phyloP scores from a whole-genome alignment of 2,113 vertebrate genomes.

The Anas platyrhynchos region DNA sequence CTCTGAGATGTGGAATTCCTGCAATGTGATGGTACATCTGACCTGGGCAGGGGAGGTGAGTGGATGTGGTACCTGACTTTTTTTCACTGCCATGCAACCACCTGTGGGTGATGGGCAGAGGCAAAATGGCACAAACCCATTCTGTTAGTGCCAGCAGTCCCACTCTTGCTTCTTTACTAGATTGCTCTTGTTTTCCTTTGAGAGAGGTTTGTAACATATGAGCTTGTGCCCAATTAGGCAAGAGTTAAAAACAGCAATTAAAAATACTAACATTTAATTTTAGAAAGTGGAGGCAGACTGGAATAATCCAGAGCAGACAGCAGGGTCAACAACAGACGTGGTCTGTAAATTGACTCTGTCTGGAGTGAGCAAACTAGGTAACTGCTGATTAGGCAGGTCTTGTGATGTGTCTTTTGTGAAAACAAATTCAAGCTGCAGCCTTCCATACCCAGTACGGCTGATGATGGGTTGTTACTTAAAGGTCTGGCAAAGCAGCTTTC shows the following conservation, averaged over 20 bases:
- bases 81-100: rapidly evolving
- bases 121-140: neutral
- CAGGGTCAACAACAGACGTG: slow-evolving; percentile 51
- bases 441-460: neutral
- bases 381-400: slow-evolving; percentile 59
- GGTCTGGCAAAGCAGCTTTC: slow-evolving; percentile 38
- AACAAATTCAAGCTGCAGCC: slow-evolving; percentile 48
- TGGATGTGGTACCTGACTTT: neutral
- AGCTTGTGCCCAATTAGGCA: slow-evolving; percentile 1
- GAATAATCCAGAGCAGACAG: slow-evolving; percentile 53
- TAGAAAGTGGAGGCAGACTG: neutral
- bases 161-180: rapidly evolving
- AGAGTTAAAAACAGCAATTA: slow-evolving; percentile 41
- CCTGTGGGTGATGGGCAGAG: neutral
- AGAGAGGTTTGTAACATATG: neutral
- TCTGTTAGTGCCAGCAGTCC: neutral
- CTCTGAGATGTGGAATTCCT: neutral
- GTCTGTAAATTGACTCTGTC: slow-evolving; percentile 63
- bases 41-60: neutral
- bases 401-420: slow-evolving; percentile 37
- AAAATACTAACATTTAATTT: slow-evolving; percentile 46
- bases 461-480: slow-evolving; percentile 31
- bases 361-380: slow-evolving; percentile 51
- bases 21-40: neutral
- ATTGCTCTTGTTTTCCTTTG: neutral